Percentiles rank a stretch among this genome's conserved stretches.
Conservation (phyloP, 2,797 vertebrate genomes). For the Hylomyscus alleni region DNA sequence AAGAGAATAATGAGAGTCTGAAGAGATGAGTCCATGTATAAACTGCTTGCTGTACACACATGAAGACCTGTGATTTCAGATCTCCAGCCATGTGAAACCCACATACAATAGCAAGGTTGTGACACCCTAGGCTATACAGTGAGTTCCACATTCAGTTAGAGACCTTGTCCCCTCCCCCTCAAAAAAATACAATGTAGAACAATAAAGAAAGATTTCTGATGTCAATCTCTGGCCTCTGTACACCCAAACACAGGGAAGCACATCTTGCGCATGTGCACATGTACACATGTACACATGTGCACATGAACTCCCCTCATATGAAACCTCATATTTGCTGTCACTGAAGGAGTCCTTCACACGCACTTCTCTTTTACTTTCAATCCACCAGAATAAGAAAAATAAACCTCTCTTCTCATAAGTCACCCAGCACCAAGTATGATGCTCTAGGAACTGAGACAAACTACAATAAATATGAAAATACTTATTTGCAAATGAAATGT, state of each 20-base stretch:
- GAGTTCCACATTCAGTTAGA: neutral
- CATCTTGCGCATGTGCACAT: too few species aligned
- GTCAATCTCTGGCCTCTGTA: neutral
- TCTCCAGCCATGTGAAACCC: neutral
- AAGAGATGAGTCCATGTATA: neutral
- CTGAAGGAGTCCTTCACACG: neutral
- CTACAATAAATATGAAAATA: neutral
- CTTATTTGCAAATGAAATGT: neutral
- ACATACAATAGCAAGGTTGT: neutral
- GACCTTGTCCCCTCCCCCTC: neutral
- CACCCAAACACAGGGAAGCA: neutral
- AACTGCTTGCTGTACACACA: neutral
- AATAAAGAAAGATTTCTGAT: neutral
- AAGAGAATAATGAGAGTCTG: neutral
- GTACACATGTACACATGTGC: neutral
- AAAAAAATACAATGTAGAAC: neutral
- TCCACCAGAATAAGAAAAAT: neutral
- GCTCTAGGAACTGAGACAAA: neutral
- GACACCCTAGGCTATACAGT: neutral
- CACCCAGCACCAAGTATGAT: neutral
- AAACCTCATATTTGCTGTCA: neutral
- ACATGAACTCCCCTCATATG: neutral
- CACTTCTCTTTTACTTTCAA: neutral
- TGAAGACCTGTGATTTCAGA: neutral
- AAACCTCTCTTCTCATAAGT: neutral